Evolutionary conservation across 2,888 invertebrate species (phyloP).

Genomic region (Cryptosula pallasiana): DNA sequence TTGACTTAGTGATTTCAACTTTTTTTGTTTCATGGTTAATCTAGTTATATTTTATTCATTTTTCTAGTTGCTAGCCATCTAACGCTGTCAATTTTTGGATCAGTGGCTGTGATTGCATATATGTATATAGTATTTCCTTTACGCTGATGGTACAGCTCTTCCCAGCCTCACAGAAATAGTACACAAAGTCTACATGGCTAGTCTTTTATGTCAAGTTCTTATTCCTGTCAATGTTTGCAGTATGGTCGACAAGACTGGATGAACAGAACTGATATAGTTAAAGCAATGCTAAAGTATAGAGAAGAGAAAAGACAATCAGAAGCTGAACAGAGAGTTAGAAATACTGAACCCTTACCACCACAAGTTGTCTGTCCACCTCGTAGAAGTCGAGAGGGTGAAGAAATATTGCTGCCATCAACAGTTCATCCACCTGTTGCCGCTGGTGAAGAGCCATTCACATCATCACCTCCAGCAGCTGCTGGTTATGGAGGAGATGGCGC

Average conservation of each 20-base stretch:
- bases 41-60: too few species aligned
- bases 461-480: not conserved
- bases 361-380: not conserved
- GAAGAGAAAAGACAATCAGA: not conserved
- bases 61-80: too few species aligned
- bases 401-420: not conserved
- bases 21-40: too few species aligned
- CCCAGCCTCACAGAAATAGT: too few species aligned
- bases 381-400: not conserved
- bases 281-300: not conserved
- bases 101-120: too few species aligned
- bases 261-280: not conserved
- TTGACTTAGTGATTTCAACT: too few species aligned
- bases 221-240: not conserved
- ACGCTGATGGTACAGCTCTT: too few species aligned
- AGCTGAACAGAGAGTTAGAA: not conserved
- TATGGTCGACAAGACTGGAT: not conserved
- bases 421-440: not conserved
- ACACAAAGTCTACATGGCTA: too few species aligned
- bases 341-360: not conserved
- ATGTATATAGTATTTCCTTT: too few species aligned
- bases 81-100: too few species aligned
- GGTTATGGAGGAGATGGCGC: not conserved
- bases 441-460: not conserved
- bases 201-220: too few species aligned